phyloP scores from a whole-genome alignment of 2,797 vertebrate genomes.

The Simalia tracyae region DNA sequence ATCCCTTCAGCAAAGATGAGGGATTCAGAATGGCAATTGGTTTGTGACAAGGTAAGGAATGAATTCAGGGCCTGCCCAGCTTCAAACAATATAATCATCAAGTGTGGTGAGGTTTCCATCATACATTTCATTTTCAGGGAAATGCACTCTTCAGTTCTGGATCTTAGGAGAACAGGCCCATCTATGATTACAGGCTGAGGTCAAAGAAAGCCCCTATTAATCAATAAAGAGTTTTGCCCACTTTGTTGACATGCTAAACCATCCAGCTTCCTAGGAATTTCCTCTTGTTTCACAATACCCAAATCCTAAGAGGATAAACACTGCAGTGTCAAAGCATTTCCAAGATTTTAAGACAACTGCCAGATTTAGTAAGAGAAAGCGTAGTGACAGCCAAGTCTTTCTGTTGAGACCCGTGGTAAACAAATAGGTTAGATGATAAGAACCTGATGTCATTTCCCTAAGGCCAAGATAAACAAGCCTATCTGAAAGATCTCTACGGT shows the following conservation, averaged over 20 bases:
- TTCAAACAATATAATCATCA: not conserved
- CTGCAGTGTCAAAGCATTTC: not conserved
- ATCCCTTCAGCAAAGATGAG: too few species aligned
- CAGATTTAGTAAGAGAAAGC: not conserved
- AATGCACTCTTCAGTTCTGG: not conserved
- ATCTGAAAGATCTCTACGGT: not conserved
- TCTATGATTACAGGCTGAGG: not conserved
- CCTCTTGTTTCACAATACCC: not conserved
- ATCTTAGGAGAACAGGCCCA: too few species aligned
- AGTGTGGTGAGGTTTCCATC: not conserved
- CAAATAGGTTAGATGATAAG: not conserved
- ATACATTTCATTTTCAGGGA: not conserved
- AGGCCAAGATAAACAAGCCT: constrained; percentile 1
- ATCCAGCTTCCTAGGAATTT: not conserved
- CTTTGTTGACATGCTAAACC: not conserved
- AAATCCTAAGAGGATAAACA: not conserved
- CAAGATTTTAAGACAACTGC: not conserved
- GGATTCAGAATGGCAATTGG: not conserved
- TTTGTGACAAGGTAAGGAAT: not conserved
- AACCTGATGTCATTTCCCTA: constrained; percentile 6
- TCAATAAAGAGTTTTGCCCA: not conserved
- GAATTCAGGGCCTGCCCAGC: too few species aligned
- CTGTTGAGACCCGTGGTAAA: constrained; percentile 9
- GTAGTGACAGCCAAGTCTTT: not conserved
- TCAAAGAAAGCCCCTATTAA: not conserved